A percentile compares a stretch with the other conserved stretches of the same genome.
Conservation (phyloP, 1,140 invertebrate species). For the Ceratoteleas bidentatus region DNA sequence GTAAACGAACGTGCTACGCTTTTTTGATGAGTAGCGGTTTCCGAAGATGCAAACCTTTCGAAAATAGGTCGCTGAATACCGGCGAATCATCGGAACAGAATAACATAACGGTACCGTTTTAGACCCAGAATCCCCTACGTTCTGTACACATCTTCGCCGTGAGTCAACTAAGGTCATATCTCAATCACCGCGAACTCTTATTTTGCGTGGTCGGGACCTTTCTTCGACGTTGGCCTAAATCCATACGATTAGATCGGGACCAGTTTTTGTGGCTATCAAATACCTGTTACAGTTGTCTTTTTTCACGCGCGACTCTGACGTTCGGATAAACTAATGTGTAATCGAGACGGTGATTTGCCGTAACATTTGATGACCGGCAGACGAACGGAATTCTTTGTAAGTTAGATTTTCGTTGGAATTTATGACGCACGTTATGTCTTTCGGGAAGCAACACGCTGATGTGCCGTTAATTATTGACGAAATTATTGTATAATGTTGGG, state of each 20-base stretch:
- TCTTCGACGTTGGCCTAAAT: constrained; percentile 55
- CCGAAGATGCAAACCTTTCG: too few species aligned
- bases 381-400: constrained; percentile 39
- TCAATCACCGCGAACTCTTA: constrained; percentile 57
- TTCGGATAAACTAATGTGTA: constrained; percentile 43
- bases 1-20: constrained; percentile 56
- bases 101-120: constrained; percentile 67
- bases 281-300: constrained; percentile 46
- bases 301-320: constrained; percentile 28
- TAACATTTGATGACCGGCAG: constrained; percentile 27
- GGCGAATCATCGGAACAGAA: constrained; percentile 67
- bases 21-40: too few species aligned
- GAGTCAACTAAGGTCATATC: constrained; percentile 64
- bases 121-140: constrained; percentile 60
- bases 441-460: background rate
- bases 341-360: constrained; percentile 33
- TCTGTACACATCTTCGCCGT: constrained; percentile 44
- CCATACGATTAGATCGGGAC: constrained; percentile 60
- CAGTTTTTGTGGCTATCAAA: constrained; percentile 58
- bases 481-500: too few species aligned
- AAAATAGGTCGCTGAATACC: too few species aligned
- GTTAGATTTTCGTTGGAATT: constrained; percentile 34
- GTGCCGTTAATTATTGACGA: background rate
- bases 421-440: constrained; percentile 16
- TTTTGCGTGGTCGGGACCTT: constrained; percentile 42